Percentiles rank a stretch among this genome's conserved stretches.
Conservation (phyloP, 2,888 invertebrate species). For the Ceramica pisi region DNA sequence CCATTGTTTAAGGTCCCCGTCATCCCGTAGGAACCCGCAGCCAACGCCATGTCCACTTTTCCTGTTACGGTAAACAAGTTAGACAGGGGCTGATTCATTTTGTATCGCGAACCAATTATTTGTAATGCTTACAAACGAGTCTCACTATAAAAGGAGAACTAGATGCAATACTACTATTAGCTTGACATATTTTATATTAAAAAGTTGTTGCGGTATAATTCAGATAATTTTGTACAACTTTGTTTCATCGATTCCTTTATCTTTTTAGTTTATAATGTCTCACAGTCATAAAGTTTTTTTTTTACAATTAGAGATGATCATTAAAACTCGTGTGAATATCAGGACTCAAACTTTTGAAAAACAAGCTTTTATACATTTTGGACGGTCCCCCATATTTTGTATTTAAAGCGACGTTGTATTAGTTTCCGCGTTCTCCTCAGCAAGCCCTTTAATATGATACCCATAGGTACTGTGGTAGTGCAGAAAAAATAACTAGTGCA, state of each 20-base stretch:
- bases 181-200: constrained; percentile 31
- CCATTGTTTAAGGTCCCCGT: constrained; percentile 48
- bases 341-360: no score
- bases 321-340: constrained; percentile 23
- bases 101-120: constrained; percentile 72
- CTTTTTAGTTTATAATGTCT: background rate
- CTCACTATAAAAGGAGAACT: constrained; percentile 56
- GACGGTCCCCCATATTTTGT: no score
- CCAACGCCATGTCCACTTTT: constrained; percentile 70
- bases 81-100: constrained; percentile 79
- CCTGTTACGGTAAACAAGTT: constrained; percentile 82
- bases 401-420: no score
- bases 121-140: constrained; percentile 65
- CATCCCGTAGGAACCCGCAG: constrained; percentile 64
- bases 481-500: no score
- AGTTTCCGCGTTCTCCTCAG: no score
- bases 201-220: constrained; percentile 44
- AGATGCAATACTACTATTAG: constrained; percentile 41
- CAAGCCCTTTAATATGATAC: no score
- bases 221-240: constrained; percentile 17
- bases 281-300: background rate
- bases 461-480: no score
- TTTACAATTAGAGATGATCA: constrained; percentile 1
- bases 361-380: no score
- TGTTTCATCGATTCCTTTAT: constrained; percentile 7